Evolutionary conservation across 2,113 vertebrate genomes (phyloP).

Genomic region (Anas platyrhynchos): DNA sequence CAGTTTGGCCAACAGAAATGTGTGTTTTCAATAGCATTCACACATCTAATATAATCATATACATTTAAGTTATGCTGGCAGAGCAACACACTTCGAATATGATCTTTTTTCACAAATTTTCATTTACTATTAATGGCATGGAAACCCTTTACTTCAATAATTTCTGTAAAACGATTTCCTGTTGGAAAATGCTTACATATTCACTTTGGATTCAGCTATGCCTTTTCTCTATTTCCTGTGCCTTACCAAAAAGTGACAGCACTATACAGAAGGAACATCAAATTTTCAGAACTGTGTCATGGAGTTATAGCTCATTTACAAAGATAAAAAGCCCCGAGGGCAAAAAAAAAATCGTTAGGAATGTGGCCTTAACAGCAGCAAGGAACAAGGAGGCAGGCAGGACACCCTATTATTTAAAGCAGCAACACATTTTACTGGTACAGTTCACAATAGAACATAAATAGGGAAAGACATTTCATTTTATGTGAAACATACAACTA

Average conservation of each 20-base stretch:
- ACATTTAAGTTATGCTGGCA: neutral
- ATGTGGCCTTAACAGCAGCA: neutral
- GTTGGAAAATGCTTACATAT: conserved; percentile 11
- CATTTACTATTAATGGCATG: neutral
- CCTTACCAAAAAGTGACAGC: conserved; percentile 32
- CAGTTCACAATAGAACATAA: neutral
- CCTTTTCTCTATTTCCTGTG: neutral
- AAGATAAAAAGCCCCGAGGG: neutral
- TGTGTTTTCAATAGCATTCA: neutral
- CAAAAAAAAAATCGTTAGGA: neutral
- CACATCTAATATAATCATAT: neutral
- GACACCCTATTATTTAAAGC: conserved; percentile 5
- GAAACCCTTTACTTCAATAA: neutral
- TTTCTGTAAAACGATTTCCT: neutral
- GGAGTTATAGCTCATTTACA: neutral
- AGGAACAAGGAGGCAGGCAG: conserved; percentile 14
- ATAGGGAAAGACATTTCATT: neutral
- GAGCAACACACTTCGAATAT: neutral
- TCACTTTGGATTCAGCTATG: conserved; percentile 1
- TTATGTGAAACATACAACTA: neutral
- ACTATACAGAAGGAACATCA: neutral
- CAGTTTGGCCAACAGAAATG: neutral
- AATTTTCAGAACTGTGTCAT: conserved; percentile 2
- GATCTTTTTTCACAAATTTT: neutral
- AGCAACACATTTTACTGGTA: neutral